phyloP scores from a whole-genome alignment of 2,113 vertebrate species.

The Corydoras maculifer region DNA sequence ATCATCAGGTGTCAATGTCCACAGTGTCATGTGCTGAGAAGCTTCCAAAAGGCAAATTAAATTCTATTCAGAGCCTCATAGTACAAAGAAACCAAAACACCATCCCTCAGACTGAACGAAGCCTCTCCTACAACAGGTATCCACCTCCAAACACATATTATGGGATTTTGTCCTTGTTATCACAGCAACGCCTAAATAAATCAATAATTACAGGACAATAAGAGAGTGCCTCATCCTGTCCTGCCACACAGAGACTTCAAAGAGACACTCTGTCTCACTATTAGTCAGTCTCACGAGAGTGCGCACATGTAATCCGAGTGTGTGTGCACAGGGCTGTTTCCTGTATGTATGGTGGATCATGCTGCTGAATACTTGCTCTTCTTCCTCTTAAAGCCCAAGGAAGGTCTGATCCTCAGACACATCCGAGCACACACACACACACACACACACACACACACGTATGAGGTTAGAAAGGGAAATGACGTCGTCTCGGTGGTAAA shows the following conservation, averaged over 20 bases:
- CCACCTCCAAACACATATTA: neutral
- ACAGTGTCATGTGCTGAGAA: too few relatives aligned
- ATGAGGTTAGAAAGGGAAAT: too few relatives aligned
- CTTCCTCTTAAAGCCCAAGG: neutral
- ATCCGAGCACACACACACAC: neutral
- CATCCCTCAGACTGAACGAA: too few relatives aligned
- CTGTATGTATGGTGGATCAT: conserved; percentile 10
- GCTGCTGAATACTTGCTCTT: too few relatives aligned
- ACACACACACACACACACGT: neutral
- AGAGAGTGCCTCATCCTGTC: neutral
- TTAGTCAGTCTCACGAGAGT: too few relatives aligned
- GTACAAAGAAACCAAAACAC: too few relatives aligned
- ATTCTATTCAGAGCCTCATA: too few relatives aligned
- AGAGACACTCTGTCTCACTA: too few relatives aligned
- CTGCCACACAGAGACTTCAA: too few relatives aligned
- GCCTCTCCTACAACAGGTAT: neutral
- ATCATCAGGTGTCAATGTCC: too few relatives aligned
- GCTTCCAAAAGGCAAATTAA: too few relatives aligned
- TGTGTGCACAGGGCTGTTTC: neutral
- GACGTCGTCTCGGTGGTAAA: too few relatives aligned
- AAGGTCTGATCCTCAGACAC: neutral
- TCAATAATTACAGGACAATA: conserved; percentile 20
- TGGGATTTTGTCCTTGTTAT: conserved; percentile 47
- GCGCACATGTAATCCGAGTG: neutral
- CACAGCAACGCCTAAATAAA: conserved; percentile 52